These are phyloP conservation scores for Rhyacophila evoluta DNA, from an alignment of 2,888 invertebrate species.

Conservation along the genomic window DNA sequence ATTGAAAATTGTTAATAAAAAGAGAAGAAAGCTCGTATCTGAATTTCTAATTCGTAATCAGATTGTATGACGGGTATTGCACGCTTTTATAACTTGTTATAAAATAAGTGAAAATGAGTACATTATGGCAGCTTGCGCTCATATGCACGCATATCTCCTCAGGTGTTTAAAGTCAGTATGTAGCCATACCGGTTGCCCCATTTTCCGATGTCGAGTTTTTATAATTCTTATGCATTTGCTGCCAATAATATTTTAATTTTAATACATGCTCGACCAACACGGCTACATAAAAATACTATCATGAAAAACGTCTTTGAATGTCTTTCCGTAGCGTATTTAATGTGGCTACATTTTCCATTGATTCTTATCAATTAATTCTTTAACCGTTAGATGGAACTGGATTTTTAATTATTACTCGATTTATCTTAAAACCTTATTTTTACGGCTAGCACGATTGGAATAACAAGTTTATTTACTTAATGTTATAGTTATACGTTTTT, in stretches of 20 bases:
- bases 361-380: background rate
- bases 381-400: background rate
- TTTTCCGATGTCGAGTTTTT: background rate
- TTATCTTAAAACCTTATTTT: background rate
- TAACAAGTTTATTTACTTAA: too few species aligned
- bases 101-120: conserved; percentile 15
- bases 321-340: background rate
- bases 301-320: background rate
- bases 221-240: background rate
- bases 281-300: background rate
- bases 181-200: background rate
- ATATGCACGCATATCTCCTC: background rate
- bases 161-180: background rate
- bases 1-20: conserved; percentile 23
- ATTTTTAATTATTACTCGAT: background rate
- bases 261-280: background rate
- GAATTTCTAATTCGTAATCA: conserved; percentile 36
- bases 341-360: background rate
- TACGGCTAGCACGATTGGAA: background rate
- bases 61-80: conserved; percentile 45
- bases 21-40: conserved; percentile 41
- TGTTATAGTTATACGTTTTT: too few species aligned
- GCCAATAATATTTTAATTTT: too few species aligned
- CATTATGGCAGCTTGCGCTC: background rate
- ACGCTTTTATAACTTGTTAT: conserved; percentile 42